Conservation (phyloP, 2,113 vertebrate genomes). For the Oxyura jamaicensis region DNA sequence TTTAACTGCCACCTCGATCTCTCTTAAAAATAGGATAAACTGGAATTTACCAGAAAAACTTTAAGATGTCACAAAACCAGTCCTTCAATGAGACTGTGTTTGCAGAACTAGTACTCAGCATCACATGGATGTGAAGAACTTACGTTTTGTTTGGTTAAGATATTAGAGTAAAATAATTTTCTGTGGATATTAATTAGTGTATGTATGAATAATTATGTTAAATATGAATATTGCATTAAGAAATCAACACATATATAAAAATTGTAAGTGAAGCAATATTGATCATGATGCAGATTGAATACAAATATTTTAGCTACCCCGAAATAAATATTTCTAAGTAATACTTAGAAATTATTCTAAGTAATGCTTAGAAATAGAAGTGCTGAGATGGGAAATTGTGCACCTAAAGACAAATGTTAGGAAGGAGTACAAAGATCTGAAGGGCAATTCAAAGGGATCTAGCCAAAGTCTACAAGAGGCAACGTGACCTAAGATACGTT, state of each 20-base stretch:
- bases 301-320: neutral
- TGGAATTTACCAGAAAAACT: neutral
- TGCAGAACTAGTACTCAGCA: neutral
- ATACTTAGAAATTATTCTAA: no score
- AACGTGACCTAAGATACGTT: neutral
- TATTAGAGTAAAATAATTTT: neutral
- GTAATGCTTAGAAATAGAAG: neutral
- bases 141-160: neutral
- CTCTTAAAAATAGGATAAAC: neutral
- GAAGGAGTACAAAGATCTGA: neutral
- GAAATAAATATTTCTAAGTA: neutral
- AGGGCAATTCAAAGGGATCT: neutral
- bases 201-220: neutral
- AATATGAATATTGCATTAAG: neutral
- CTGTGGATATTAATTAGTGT: neutral
- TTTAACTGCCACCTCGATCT: neutral
- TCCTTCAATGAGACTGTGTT: neutral
- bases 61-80: neutral
- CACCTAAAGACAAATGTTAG: neutral
- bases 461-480: neutral
- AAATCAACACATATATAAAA: neutral
- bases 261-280: neutral
- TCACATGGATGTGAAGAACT: neutral
- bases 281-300: neutral
- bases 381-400: neutral